Conservation (phyloP, 2,888 invertebrate species). For the Epirrhoe tristata region DNA sequence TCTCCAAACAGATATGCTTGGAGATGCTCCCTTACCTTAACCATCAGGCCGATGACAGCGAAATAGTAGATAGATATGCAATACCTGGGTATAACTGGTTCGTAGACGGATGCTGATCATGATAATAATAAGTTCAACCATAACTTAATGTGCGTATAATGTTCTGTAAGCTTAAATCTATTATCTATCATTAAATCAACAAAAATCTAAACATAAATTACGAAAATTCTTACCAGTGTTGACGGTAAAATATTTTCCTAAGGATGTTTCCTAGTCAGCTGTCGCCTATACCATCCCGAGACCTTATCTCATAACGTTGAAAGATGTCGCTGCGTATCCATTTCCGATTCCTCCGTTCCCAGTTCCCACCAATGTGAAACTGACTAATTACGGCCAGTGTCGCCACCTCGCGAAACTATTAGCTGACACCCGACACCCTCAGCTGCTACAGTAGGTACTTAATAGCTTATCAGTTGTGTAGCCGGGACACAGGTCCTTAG, state of each 20-base stretch:
- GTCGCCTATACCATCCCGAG: neutral
- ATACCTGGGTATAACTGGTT: no score
- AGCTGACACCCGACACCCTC: conserved; percentile 37
- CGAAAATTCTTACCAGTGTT: neutral
- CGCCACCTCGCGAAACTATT: conserved; percentile 41
- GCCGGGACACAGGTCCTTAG: neutral
- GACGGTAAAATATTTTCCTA: neutral
- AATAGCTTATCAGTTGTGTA: conserved; percentile 7
- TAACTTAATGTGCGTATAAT: no score
- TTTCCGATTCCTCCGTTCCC: conserved; percentile 15
- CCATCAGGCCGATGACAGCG: no score
- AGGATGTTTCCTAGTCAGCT: neutral
- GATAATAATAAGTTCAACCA: no score
- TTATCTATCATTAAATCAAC: no score
- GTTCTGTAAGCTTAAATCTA: no score
- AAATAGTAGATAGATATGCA: no score
- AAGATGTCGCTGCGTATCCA: conserved; percentile 20
- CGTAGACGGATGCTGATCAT: no score
- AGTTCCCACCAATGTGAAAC: conserved; percentile 27
- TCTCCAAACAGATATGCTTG: no score
- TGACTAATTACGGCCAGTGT: conserved; percentile 42
- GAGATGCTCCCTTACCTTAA: no score
- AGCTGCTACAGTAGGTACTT: conserved; percentile 17
- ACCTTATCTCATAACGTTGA: conserved; percentile 8
- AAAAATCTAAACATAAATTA: neutral